Evolutionary conservation across 2,113 vertebrate genomes (phyloP).

Genomic region (Macrotus californicus): DNA sequence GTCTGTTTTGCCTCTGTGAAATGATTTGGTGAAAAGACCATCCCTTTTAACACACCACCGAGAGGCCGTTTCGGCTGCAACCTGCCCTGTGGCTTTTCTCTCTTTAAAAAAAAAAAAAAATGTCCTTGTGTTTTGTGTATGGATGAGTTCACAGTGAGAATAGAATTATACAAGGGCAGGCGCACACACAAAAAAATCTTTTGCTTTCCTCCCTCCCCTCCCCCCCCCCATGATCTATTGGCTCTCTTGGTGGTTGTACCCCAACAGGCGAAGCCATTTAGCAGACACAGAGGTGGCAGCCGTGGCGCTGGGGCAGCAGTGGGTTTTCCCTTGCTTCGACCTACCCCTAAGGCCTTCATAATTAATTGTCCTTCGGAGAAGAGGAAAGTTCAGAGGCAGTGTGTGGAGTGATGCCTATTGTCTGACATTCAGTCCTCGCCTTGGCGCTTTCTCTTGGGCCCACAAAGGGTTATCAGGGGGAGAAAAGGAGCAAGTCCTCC

Average conservation of each 20-base stretch:
- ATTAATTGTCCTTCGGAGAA: slow-evolving; percentile 90
- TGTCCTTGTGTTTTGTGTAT: slow-evolving; percentile 86
- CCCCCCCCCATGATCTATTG: slow-evolving; percentile 74
- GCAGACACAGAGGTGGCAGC: slow-evolving; percentile 77
- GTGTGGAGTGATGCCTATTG: slow-evolving; percentile 84
- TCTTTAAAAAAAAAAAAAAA: slow-evolving; percentile 78
- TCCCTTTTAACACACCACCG: slow-evolving; percentile 87
- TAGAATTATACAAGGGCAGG: slow-evolving; percentile 85
- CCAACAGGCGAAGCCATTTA: slow-evolving; percentile 81
- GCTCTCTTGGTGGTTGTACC: slow-evolving; percentile 79
- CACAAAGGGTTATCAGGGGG: slow-evolving; percentile 88
- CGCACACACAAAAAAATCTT: slow-evolving; percentile 82
- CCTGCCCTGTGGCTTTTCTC: slow-evolving; percentile 86
- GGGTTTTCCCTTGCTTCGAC: slow-evolving; percentile 83
- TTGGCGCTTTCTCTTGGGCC: slow-evolving; percentile 79
- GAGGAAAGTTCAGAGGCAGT: slow-evolving; percentile 87
- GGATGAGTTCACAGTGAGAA: slow-evolving; percentile 87
- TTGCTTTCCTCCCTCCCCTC: slow-evolving; percentile 72
- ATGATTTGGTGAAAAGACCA: slow-evolving; percentile 88
- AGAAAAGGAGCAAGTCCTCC: slow-evolving; percentile 77
- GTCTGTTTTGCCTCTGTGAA: slow-evolving; percentile 89
- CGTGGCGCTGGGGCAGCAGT: slow-evolving; percentile 75
- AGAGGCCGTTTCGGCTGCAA: slow-evolving; percentile 85
- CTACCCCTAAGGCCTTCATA: slow-evolving; percentile 88
- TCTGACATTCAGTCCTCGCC: slow-evolving; percentile 85